Evolutionary conservation across 2,113 vertebrate species (phyloP), one percentile per base, ranked within the genome.

Genomic region (Pagrus major): DNA sequence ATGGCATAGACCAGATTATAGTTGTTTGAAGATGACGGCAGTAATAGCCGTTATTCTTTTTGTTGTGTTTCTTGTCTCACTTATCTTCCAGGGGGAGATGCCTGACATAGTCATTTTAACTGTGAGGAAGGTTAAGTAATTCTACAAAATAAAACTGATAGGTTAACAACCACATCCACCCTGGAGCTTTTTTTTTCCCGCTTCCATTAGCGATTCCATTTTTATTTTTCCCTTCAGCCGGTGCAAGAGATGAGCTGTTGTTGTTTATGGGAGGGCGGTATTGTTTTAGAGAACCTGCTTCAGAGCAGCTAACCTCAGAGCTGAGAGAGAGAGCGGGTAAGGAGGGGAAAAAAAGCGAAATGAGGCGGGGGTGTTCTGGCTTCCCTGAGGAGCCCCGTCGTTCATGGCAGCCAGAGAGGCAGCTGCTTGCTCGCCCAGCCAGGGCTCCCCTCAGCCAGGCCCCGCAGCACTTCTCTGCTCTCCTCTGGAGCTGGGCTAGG

Each of bases 391-490:
- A 91, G 75, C 67, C 78, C 76, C 77, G 21, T 80, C 63, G 3
- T 74, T 84, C 61, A 68, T 42, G 44, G 67, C 76, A 89, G 88
- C 91, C 87, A 94, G 83, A 64, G 87, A 89, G 86, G 88, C 91
- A 92, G 90, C 91, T 91, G 88, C 88, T 88, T 78, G 75, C 84
- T 88, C 49, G 9, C 82, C 80, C 80, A 88, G 89, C 91, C 91
- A 90, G 90, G 74, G 52, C 79, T 86, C 76, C 81, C 83, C 83
- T 88, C 67, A 83, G 91, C 90, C 90, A 85, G 89, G 85, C 89
- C 91, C 91, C 25, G 85, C 80, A 86, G 90, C 90, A 58, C 80
- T 93, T 72, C 85, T 87, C 83, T 73, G 70, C 85, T 88, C 82
- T 82, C 39, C 81, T 87, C 88, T 84, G 78, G 83, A 92, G 83